Evolutionary conservation across 2,888 invertebrate species (phyloP).

Genomic region (Drosophila borborema): DNA sequence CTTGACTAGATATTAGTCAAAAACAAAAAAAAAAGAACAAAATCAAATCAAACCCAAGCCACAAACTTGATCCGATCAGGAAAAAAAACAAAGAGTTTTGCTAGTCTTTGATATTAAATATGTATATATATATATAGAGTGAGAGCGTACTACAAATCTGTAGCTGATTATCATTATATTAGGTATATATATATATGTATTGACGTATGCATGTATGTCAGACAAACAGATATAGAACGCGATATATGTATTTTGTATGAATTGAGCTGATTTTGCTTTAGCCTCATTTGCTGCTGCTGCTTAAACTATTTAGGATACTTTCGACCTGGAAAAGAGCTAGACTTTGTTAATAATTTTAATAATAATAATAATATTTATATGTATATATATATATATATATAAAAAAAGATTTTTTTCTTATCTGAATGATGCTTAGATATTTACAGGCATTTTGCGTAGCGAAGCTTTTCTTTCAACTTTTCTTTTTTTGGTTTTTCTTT

Average conservation of each 20-base stretch:
- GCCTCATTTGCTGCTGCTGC: slow-evolving; percentile 34
- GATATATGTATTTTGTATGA: neutral
- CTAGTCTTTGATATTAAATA: slow-evolving; percentile 31
- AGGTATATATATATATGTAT: slow-evolving; percentile 8
- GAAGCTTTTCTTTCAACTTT: slow-evolving; percentile 48
- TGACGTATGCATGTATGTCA: slow-evolving; percentile 26
- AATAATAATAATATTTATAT: neutral
- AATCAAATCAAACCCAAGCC: neutral
- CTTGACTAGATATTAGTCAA: slow-evolving; percentile 32
- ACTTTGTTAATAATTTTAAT: neutral
- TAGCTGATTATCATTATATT: slow-evolving; percentile 42
- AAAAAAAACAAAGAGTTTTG: slow-evolving; percentile 33
- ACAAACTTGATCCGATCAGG: slow-evolving; percentile 51
- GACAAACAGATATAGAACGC: slow-evolving; percentile 41
- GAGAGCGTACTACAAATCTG: slow-evolving; percentile 12
- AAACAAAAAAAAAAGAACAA: neutral
- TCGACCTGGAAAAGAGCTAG: slow-evolving; percentile 59
- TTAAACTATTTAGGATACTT: slow-evolving; percentile 54
- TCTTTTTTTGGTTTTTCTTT: slow-evolving; percentile 16
- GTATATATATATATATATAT: neutral
- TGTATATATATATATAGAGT: neutral
- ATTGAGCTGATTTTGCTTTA: slow-evolving; percentile 21
- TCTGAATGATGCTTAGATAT: slow-evolving; percentile 58
- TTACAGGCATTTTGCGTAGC: slow-evolving; percentile 77
- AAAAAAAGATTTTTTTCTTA: slow-evolving; percentile 19